Base-by-base conservation (phyloP, 2,797 vertebrate genomes). In the Hyperoplus lanceolatus region DNA sequence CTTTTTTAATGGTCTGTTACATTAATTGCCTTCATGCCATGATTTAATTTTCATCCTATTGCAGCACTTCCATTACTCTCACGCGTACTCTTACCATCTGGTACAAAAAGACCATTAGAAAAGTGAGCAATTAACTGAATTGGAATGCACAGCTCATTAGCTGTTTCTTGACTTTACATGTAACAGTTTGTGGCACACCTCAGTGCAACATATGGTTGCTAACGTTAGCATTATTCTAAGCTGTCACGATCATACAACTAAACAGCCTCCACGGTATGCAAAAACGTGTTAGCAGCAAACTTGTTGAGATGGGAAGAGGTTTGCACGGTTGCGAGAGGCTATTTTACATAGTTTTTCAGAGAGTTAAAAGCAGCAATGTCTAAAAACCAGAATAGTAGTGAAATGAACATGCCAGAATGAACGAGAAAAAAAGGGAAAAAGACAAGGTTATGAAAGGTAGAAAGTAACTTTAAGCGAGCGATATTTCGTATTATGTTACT, bases 141-240 rank as follows among this genome's bases (percentile, higher is more conserved):
- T 62, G 67, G 21, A 21, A 10, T 53, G 2, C 5, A 38, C 8
- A 12, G 18, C 5, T 38, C 10, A 53, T 41, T 8, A 41, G 15
- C 11, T 13, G n/a, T 14, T 51, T 56, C 39, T 58, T 43, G 13
- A 54, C 36, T 15, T 10, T 38, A 14, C 4, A 55, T 45, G 9
- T 56, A 5, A 54, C 36, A 4, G 67, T 57, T 50, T 39, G 18
- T 74, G 7, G 45, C 68, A 58, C 13, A 49, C 62, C 61, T 49
- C 8, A 50, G 65, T 7, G 45, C 50, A 75, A 43, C 63, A 81
- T 53, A 73, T 49, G 64, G 62, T 29, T 55, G 77, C 80, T 66
- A 80, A 53, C 74, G 16, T 68, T 63, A 87, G 77, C 83, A 65
- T 75, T 8, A 50, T 36, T 45, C 39, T 54, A 6, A 10, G 8